Base-by-base conservation (phyloP, 2,113 vertebrate genomes). In the Pandion haliaetus region DNA sequence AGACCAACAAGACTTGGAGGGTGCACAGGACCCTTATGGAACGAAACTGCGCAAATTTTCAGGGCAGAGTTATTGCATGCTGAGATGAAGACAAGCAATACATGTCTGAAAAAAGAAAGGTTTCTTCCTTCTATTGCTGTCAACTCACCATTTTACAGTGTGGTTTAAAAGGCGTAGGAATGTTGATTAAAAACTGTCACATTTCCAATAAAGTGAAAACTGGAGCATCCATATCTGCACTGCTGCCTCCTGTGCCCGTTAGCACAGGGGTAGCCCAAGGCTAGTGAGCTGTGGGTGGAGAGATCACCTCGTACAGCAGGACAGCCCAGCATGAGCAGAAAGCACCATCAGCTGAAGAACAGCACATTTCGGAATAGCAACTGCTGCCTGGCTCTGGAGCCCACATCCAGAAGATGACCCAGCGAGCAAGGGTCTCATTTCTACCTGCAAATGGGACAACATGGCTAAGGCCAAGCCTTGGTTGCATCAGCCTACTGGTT, bases 41-140 rank as follows among this genome's bases (percentile, higher is more conserved):
- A 76, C 29, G 65, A 86, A 95, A 67, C 47, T 14, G 21, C 8
- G 24, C 38, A 81, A 9, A 54, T 72, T 96, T 76, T 25, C 29
- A 91, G 50, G 32, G 26, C 9, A 81, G 28, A 14, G 14, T 63
- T 66, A 58, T 9, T 24, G 16, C 12, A 62, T 12, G 20, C 25
- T 6, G 3, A 61, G 21, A 57, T 7, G 3, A 70, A 74, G 16
- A 82, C 7, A 90, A 74, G 36, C 13, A 70, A 44, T 14, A 24
- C 1, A 2, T 2, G 1, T 4, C 28, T 2, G 0, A 32, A 71
- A 55, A 74, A 34, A 1, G 1, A 65, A 38, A 47, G 18, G 16
- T 54, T 74, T 88, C 47, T 67, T 83, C 54, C 50, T 86, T 52
- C 45, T 40, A 5, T 34, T 50, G 28, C 21, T 88, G 42, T 8